Evolutionary conservation across 2,797 vertebrate species (phyloP).

Genomic region (Paratrypauchen microcephalus): DNA sequence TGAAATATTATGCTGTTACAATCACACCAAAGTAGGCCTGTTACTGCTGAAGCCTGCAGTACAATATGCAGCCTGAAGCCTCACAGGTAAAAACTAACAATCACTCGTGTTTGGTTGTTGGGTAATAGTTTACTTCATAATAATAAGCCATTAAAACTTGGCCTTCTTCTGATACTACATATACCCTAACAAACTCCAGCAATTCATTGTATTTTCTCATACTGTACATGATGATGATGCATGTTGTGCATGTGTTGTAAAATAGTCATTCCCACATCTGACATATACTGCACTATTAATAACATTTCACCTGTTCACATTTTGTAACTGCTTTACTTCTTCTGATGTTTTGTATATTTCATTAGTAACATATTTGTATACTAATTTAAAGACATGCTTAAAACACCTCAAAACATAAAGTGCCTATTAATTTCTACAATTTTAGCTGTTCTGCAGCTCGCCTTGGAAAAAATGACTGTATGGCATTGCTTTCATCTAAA

Average conservation of each 20-base stretch:
- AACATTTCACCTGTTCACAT: conserved; percentile 48
- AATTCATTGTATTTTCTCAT: conserved; percentile 33
- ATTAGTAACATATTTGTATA: conserved; percentile 31
- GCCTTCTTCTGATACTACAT: conserved; percentile 29
- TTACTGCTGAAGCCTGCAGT: conserved; percentile 31
- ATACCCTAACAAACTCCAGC: conserved; percentile 29
- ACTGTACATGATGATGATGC: conserved; percentile 36
- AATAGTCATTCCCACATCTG: conserved; percentile 66
- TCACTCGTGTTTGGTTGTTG: background rate
- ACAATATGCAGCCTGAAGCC: conserved; percentile 23
- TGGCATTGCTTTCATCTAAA: conserved; percentile 16
- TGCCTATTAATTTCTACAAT: conserved; percentile 73
- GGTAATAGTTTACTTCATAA: conserved; percentile 6
- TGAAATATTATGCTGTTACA: conserved; percentile 21
- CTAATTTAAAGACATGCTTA: conserved; percentile 50
- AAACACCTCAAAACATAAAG: conserved; percentile 65
- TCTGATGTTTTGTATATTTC: conserved; percentile 46
- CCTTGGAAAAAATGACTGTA: conserved; percentile 16
- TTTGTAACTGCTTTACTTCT: conserved; percentile 47
- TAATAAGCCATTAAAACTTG: conserved; percentile 5
- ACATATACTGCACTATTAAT: conserved; percentile 62
- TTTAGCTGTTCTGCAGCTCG: conserved; percentile 38
- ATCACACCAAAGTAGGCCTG: conserved; percentile 47
- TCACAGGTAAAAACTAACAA: conserved; percentile 14
- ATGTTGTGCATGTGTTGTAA: conserved; percentile 66